Base-by-base conservation (phyloP, 1,140 invertebrate genomes). In the Temnothorax longispinosus region DNA sequence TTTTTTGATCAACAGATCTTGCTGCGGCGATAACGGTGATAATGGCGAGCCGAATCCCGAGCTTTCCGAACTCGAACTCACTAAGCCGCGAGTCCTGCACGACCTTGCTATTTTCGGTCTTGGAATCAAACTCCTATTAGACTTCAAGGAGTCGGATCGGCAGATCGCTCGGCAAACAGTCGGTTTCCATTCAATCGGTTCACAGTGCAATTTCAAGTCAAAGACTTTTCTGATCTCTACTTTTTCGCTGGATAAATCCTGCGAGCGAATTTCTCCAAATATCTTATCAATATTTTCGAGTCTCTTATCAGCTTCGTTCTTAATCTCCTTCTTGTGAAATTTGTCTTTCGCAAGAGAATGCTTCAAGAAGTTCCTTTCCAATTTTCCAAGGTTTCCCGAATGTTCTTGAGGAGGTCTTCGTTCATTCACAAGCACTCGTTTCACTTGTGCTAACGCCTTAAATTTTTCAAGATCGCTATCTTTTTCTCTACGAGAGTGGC, bases 61-160 rank as follows among this genome's bases (percentile, higher is more conserved):
- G 77, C 94, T 94, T 56, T 94, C 94, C 2, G 94, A 94, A 38
- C 93, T 94, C 3, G 94, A 94, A 82, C 92, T 94, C 44, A 91
- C 92, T 18, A 94, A 41, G 21, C 91, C 80, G 15, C 84, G 77
- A 41, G 75, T 74, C 21, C 32, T 85, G 11, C 72, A 84, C 0
- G 38, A 85, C 18, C 56, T 90, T 18, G 38, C 71, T 27, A 88
- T 65, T 64, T 74, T 93, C 5, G 80, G 86, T 71, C 84, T 91
- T 0, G 93, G 93, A 60, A 94, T 94, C 41, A 80, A 60, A 27
- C 86, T 87, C 18, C n/a, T 89, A 27, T 27, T 27, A 18, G 6
- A 62, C 35, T 76, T 90, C 6, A 38, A 77, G 1, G 58, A 65
- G 18, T 76, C 27, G 6, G 27, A 64, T 38, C 58, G 88, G 35